Base-by-base conservation (phyloP, 2,888 invertebrate genomes). In the Lissocephala sabroskyi region DNA sequence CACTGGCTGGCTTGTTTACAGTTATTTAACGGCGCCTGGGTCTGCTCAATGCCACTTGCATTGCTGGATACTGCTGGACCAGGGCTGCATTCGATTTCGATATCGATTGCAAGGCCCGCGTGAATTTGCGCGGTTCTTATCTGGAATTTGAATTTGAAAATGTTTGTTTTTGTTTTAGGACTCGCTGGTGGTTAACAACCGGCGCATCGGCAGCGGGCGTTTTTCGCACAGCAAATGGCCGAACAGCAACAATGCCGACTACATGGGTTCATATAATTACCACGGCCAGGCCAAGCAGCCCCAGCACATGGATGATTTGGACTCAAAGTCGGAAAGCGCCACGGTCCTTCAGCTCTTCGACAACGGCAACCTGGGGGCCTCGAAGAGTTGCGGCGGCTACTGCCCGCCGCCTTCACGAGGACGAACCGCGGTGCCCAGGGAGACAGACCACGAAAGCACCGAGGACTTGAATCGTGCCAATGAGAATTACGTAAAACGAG, bases 161-260 rank as follows among this genome's bases (percentile, higher is more conserved):
- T 41, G 13, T 43, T 19, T 29, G 9, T 3, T 11, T 2, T 32
- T n/a, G 35, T 26, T 10, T 32, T 17, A 80, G 80, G 82, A 82
- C 59, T 60, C 80, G 2, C 73, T 79, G 3, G 71, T 79, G 41
- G 79, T 81, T 40, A 80, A 75, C 58, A 80, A 79, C 37, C 68
- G 83, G 23, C 82, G 82, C 6, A 82, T 82, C 40, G 82, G 82
- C 5, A 82, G 83, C 42, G 83, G 82, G 23, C 83, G 82, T n/a
- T 49, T 82, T 6, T 67, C 73, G 1, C 79, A 80, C 39, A 58
- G 61, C 1, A 83, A 82, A 57, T 82, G 77, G 75, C 59, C 74
- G 2, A 65, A 64, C 32, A n/a, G n/a, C n/a, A 62, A 51, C 40
- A 57, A 53, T 13, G 45, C 45, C 36, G 59, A 59, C 18, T 59